Conservation (phyloP, 2,113 vertebrate species). For the Tragelaphus strepsiceros region DNA sequence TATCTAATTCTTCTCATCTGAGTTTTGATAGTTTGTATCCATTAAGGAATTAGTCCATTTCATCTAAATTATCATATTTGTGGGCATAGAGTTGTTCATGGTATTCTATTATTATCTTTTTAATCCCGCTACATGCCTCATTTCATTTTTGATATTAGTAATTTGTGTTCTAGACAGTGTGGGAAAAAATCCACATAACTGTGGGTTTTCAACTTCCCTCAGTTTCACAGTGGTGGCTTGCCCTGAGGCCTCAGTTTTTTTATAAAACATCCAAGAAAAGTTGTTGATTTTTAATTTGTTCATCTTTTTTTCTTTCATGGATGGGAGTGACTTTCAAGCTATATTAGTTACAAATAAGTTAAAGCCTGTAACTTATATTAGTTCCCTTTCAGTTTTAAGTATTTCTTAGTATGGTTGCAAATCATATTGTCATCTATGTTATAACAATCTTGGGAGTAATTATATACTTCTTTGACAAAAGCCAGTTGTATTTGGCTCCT, state of each 20-base stretch:
- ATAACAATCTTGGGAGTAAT: not conserved
- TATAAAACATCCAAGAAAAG: not conserved
- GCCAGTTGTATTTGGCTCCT: not conserved
- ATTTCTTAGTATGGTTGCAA: not conserved
- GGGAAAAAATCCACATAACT: not conserved
- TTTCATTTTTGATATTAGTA: not conserved
- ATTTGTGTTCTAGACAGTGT: not conserved
- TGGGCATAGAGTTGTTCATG: not conserved
- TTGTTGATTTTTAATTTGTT: conserved; percentile 6
- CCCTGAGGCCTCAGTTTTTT: not conserved
- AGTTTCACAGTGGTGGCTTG: not conserved
- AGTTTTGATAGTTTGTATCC: not conserved
- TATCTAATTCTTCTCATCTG: not conserved
- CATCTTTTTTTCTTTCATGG: not conserved
- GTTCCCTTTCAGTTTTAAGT: not conserved
- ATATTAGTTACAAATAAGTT: not conserved
- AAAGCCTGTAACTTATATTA: not conserved
- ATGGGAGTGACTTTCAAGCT: not conserved
- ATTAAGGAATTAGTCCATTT: not conserved
- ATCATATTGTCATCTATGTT: not conserved
- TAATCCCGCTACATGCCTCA: not conserved
- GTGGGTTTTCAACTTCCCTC: not conserved
- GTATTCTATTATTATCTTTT: not conserved
- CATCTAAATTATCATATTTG: not conserved
- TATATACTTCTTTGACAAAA: not conserved